These are phyloP conservation scores for Mya arenaria DNA, from an alignment of 1,140 invertebrate genomes.

Conservation along the genomic window DNA sequence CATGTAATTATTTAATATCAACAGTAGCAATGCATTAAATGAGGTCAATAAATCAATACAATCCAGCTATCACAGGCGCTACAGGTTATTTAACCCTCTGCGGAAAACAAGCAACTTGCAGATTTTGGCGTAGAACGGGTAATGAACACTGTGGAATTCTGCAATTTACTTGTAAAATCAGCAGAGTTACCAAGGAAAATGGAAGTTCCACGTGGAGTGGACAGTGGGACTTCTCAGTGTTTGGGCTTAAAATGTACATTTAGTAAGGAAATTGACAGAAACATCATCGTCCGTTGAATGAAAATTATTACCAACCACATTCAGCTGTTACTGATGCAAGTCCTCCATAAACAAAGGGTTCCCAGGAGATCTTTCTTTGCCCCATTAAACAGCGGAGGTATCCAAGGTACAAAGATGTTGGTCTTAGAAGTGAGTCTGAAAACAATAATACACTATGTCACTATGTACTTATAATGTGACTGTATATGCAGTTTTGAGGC, in stretches of 20 bases:
- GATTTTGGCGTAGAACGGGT: background rate
- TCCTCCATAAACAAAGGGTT: constrained; percentile 96
- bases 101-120: background rate
- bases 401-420: too few species aligned
- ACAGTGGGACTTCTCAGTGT: background rate
- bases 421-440: too few species aligned
- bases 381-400: constrained; percentile 37
- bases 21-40: too few species aligned
- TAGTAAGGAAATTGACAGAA: background rate
- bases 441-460: too few species aligned
- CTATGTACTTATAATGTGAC: too few species aligned
- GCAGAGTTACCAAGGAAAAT: background rate
- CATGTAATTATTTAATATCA: too few species aligned
- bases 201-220: background rate
- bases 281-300: background rate
- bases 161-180: background rate
- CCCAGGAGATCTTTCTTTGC: constrained; percentile 83
- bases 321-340: constrained; percentile 95
- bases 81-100: background rate
- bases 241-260: background rate
- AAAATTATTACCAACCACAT: constrained; percentile 87
- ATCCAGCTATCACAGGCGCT: background rate
- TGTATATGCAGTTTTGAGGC: too few species aligned
- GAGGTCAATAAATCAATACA: too few species aligned
- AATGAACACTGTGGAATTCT: background rate